Base-by-base conservation (phyloP, 2,797 vertebrate species). In the Macrochelys suwanniensis region DNA sequence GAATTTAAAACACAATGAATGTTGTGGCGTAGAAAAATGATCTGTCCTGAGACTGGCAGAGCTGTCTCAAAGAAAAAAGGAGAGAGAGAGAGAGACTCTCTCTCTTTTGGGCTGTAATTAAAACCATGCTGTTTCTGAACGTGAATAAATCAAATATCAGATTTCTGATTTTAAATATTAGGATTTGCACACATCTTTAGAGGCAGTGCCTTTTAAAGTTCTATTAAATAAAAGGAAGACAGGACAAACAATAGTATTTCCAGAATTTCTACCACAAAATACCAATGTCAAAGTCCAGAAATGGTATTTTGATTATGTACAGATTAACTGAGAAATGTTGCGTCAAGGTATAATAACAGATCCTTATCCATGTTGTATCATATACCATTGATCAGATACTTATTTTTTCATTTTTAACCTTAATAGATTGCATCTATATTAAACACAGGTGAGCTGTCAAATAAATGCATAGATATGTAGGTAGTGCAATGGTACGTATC, bases 91-190 rank as follows among this genome's bases (percentile, higher is more conserved):
- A 37, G 16, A 68, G 65, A 68, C 17, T 21, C 33, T 47, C 84
- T 95, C 89, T 92, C 51, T 93, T 92, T 53, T 93, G 88, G 82
- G 83, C 78, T 93, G 42, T 84, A 86, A 47, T 88, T 96, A 87
- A 47, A 84, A 54, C 91, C 65, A 61, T 76, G 51, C 7, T 92
- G 74, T 88, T 90, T 94, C 83, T 89, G 85, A 91, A 83, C 92
- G 77, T 31, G 56, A 77, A 82, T 77, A 80, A 93, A 89, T 96
- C 33, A 97, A 96, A 96, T 95, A 94, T 90, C 91, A 97, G 79
- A 89, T 85, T 47, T 9, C 81, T 87, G 74, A 59, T 89, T 96
- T 94, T 21, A 85, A 95, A 96, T 95, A 90, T 95, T 91, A 95
- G 80, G 87, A 83, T 83, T 95, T 77, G 16, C 85, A 49, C 78